phyloP scores from a whole-genome alignment of 2,113 vertebrate species.

The Rattus norvegicus region GRCr8 NC_086025.1:123308501-123309000 shows the following conservation, averaged over 20 bases:
- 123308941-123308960: not conserved
- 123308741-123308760: not conserved
- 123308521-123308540: not conserved
- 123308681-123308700: not conserved
- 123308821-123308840: not conserved
- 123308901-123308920: not conserved
- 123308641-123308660: not conserved
- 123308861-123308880: not conserved
- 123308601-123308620: not conserved
- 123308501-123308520: not conserved
- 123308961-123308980: not conserved
- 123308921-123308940: not conserved
- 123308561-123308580: not conserved
- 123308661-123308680: not conserved
- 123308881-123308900: not conserved
- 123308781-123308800: not conserved
- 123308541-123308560: no score
- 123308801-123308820: not conserved
- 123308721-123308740: not conserved
- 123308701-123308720: not conserved
- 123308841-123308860: not conserved
- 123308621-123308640: not conserved
- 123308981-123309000: not conserved
- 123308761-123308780: not conserved
- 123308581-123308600: not conserved